Base-by-base conservation (phyloP, 2,797 vertebrate species). In the Onychomys torridus region DNA sequence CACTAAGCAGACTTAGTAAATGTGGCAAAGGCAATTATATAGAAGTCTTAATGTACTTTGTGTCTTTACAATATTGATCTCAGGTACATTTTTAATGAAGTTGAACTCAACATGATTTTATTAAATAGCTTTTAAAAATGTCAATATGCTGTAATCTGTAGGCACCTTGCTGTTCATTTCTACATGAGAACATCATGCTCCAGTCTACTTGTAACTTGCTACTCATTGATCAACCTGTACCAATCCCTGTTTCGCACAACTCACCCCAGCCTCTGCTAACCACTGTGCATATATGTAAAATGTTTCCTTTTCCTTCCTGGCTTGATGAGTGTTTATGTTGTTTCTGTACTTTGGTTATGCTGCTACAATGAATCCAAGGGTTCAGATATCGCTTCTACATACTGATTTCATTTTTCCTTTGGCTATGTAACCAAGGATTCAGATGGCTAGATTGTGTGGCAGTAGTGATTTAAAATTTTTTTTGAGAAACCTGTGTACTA, bases 101-200 rank as follows among this genome's bases (percentile, higher is more conserved):
- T 69, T 73, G 43, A 89, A 93, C 40, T 93, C 14, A 61, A 83
- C 46, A 69, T 77, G 13, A 84, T 85, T 90, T 85, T 84, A 84
- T 88, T 90, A 85, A 89, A 95, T 59, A 59, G 12, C 10, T 79
- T 79, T 79, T n/a, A 10, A 81, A 25, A 57, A 27, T n/a, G 6
- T 57, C 78, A 57, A 23, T 57, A 57, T 57, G 34, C 78, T 81
- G 57, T 9, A 61, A 8, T 71, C 65, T 52, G 63, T 23, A 69
- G 11, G 16, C 21, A 86, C 11, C 46, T 49, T 71, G 55, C 16
- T 37, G 6, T 40, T n/a, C 67, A 37, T 3, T 71, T n/a, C 13
- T 52, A 27, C 27, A 55, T 21, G 23, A 37, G 13, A 11, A 55
- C 46, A 40, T 71, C 17, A 25, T 87, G 46, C 27, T 57, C 49